Conservation (phyloP, 2,797 vertebrate species). For the Arnoldichthys spilopterus region DNA sequence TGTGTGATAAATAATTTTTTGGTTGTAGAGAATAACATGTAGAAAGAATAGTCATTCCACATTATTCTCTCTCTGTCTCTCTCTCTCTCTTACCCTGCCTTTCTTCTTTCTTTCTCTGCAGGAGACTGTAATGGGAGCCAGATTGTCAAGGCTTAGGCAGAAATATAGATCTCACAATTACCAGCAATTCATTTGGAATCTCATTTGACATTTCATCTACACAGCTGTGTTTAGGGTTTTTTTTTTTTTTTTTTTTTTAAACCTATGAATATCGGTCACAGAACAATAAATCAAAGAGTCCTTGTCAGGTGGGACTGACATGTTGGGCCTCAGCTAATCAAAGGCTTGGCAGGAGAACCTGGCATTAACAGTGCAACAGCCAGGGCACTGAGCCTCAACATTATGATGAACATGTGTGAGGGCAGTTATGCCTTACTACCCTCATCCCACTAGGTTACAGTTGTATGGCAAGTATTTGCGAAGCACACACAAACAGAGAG, state of each 20-base stretch:
- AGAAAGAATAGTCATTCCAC: not conserved
- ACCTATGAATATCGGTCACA: slow-evolving; percentile 41
- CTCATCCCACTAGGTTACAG: not conserved
- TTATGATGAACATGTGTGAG: slow-evolving; percentile 34
- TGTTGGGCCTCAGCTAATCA: slow-evolving; percentile 36
- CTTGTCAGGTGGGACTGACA: slow-evolving; percentile 38
- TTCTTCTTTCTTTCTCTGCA: slow-evolving; percentile 6
- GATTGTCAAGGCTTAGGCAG: slow-evolving; percentile 47
- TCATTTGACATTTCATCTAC: slow-evolving; percentile 52
- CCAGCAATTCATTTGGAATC: slow-evolving; percentile 51
- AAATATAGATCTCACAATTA: slow-evolving; percentile 52
- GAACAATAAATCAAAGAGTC: slow-evolving; percentile 53
- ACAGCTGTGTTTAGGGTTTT: slow-evolving; percentile 48
- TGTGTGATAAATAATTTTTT: not conserved
- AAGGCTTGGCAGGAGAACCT: slow-evolving; percentile 27
- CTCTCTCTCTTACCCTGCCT: not conserved
- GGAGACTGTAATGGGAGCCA: slow-evolving; percentile 48
- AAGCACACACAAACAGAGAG: slow-evolving; percentile 2
- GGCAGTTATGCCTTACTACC: slow-evolving; percentile 1
- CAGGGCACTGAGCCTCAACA: not conserved
- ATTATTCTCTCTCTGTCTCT: not conserved
- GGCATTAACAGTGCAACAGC: slow-evolving; percentile 19
- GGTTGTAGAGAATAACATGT: not conserved
- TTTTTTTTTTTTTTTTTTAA: slow-evolving; percentile 11
- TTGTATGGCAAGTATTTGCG: slow-evolving; percentile 7